These are phyloP conservation scores for Pholis gunnellus DNA, from an alignment of 2,113 vertebrate genomes.

Conservation along the genomic window DNA sequence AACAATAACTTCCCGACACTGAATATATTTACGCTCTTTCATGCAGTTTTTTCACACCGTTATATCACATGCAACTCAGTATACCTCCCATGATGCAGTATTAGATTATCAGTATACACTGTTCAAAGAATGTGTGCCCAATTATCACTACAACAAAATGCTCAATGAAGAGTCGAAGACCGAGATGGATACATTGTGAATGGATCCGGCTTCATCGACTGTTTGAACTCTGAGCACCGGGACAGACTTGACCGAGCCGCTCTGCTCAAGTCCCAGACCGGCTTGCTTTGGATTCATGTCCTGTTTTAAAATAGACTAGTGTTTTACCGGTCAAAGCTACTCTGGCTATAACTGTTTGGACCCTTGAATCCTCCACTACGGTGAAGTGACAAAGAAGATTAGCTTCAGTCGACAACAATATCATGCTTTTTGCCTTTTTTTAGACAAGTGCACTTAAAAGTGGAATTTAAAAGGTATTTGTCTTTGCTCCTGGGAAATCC, in stretches of 20 bases:
- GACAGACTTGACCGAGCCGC: background rate
- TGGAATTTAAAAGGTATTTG: slow-evolving; percentile 80
- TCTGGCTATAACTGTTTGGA: slow-evolving; percentile 32
- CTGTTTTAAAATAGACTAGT: slow-evolving; percentile 45
- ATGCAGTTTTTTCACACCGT: slow-evolving; percentile 30
- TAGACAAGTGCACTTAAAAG: slow-evolving; percentile 70
- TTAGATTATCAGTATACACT: background rate
- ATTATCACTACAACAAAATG: slow-evolving; percentile 4
- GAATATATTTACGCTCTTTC: slow-evolving; percentile 30
- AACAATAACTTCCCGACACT: background rate
- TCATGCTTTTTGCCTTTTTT: slow-evolving; percentile 9
- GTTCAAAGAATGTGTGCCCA: background rate
- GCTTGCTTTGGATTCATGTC: slow-evolving; percentile 29
- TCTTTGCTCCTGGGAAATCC: slow-evolving; percentile 75
- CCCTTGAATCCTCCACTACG: background rate
- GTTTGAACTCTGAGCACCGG: slow-evolving; percentile 37
- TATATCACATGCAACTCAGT: slow-evolving; percentile 32
- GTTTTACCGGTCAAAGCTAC: slow-evolving; percentile 43
- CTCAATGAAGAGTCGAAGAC: background rate
- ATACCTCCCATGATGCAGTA: background rate
- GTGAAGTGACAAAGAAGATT: background rate
- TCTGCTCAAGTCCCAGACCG: slow-evolving; percentile 28
- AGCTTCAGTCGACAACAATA: slow-evolving; percentile 5
- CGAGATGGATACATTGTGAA: background rate
- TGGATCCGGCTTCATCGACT: background rate